Percentiles rank a stretch among this genome's conserved stretches.
phyloP scores from a whole-genome alignment of 2,113 vertebrate genomes.

The Orientallactaga bullata region DNA sequence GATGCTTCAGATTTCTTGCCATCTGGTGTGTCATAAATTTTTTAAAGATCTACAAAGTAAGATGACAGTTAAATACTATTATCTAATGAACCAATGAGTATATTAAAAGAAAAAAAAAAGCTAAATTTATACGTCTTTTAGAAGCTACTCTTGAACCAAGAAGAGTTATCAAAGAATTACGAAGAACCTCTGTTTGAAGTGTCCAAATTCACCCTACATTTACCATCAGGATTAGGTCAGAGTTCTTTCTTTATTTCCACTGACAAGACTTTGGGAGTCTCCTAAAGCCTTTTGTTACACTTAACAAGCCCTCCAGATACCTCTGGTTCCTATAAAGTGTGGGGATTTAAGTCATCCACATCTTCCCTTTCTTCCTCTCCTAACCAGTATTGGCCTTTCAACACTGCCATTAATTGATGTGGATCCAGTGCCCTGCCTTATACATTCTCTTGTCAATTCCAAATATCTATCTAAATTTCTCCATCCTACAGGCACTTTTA shows the following conservation, averaged over 20 bases:
- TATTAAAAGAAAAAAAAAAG: conserved; percentile 1
- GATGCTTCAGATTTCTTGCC: conserved; percentile 52
- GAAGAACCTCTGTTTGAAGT: not conserved
- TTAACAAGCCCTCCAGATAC: no score
- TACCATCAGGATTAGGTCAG: not conserved
- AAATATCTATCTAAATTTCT: no score
- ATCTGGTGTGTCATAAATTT: not conserved
- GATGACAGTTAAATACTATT: conserved; percentile 21
- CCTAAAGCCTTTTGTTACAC: no score
- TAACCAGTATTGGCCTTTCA: not conserved
- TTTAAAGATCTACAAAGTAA: not conserved
- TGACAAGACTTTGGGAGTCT: not conserved
- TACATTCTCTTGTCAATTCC: no score
- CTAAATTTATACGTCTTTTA: not conserved
- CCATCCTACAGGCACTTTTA: no score
- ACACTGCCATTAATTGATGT: not conserved
- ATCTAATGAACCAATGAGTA: not conserved
- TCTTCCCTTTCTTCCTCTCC: not conserved
- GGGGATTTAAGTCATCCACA: no score
- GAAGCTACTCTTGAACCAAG: not conserved
- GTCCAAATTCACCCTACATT: not conserved
- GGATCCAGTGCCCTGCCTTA: no score
- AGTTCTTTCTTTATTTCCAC: not conserved
- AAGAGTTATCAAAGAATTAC: not conserved
- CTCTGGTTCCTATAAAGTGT: no score